Base-by-base conservation (phyloP, 2,113 vertebrate species). In the Bolborhynchus lineola region DNA sequence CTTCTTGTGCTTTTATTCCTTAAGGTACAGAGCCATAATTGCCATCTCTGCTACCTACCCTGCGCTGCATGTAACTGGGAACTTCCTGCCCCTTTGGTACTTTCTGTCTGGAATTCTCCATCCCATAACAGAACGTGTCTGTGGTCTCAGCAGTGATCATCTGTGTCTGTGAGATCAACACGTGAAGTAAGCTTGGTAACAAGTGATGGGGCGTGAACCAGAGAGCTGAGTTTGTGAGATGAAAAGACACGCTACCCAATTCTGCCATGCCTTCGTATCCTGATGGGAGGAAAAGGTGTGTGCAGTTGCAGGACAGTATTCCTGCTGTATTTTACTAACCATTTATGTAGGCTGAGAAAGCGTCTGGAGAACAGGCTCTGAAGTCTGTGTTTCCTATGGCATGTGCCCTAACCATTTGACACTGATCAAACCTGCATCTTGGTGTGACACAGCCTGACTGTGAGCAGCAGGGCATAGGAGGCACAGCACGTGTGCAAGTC, bases 51-150 rank as follows among this genome's bases (percentile, higher is more conserved):
- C 87, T 90, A 53, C 92, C 46, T 49, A 10, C 63, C n/a, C 71
- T 47, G 39, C 75, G 60, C 88, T 78, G 93, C 96, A 96, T 95
- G 82, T 64, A 28, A 78, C 50, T 47, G 87, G 50, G 50, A 90
- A 71, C 50, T 75, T 80, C 63, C 28, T 62, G 37, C 59, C 31
- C 21, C 8, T 84, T 87, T 47, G 57, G 12, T 60, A 42, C 70
- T 77, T 88, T 82, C 75, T 85, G 18, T 70, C 65, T 89, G 87
- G 90, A 86, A 68, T 60, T 60, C 70, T 74, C 2, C 62, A 63
- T 77, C 50, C 68, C 70, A 7, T 33, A 80, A 44, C 47, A 92
- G 71, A 82, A 74, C 17, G 37, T 68, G 24, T 46, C 71, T 31
- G 31, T 86, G 41, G n/a, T 86, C 75, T 60, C 80, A 78, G 57